These are phyloP conservation scores for Scaptomyza cyrtandrae DNA, from an alignment of 2,888 invertebrate species.

Conservation along the genomic window DNA sequence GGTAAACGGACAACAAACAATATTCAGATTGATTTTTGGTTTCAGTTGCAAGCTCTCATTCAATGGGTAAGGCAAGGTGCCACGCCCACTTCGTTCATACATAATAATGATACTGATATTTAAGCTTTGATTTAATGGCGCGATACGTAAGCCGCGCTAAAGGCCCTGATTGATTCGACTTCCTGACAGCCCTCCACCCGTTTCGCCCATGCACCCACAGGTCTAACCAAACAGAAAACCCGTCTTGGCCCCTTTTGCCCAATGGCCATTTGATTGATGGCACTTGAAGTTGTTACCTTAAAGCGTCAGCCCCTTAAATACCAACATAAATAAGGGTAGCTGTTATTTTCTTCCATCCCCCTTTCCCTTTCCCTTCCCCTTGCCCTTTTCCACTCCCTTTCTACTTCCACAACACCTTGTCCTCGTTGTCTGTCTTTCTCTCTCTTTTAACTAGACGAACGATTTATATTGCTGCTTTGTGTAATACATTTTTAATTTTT, in stretches of 20 bases:
- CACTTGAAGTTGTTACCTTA: conserved; percentile 33
- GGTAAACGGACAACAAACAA: conserved; percentile 28
- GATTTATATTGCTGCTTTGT: conserved; percentile 36
- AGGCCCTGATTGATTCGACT: conserved; percentile 54
- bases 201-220: neutral
- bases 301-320: conserved; percentile 11
- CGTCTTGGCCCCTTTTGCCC: conserved; percentile 17
- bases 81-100: conserved; percentile 17
- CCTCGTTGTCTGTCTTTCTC: neutral
- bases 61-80: conserved; percentile 26
- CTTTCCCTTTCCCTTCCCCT: neutral
- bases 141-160: conserved; percentile 44
- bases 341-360: neutral
- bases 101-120: conserved; percentile 43
- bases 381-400: no score
- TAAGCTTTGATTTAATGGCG: conserved; percentile 61
- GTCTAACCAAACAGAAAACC: neutral
- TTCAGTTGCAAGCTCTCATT: conserved; percentile 26
- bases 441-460: conserved; percentile 10
- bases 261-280: conserved; percentile 59
- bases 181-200: neutral
- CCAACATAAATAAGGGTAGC: conserved; percentile 25
- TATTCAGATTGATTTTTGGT: conserved; percentile 25
- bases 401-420: neutral
- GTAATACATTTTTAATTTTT: conserved; percentile 57